Evolutionary conservation across 1,140 invertebrate species (phyloP), one percentile per base, ranked within the genome.

Genomic region (Heliconius eleuchia): DNA sequence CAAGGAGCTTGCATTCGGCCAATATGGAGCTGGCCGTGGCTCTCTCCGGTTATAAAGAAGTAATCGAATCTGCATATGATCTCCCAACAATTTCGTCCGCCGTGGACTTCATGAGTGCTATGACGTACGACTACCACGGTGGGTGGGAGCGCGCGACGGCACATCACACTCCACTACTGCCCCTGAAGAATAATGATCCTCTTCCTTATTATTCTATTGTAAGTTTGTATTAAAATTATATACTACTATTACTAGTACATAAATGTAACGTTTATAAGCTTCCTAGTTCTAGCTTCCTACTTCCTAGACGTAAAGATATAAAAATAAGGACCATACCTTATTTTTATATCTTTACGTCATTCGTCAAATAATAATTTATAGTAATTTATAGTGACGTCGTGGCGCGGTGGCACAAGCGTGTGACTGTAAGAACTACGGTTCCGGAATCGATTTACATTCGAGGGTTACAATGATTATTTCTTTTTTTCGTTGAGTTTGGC

Each of bases 71-170:
- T 4, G 97, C 97, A 0, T 99, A 99, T 85, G 97, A 99, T 82
- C 92, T 98, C 1, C 90, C 95, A 0, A 89, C 95, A 2, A 93
- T 99, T 34, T 97, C 96, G 1, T 89, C 95, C n/a, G 90, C 96
- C 66, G 96, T 96, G 9, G 97, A 98, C 84, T 98, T 98, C 84
- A 95, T 99, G 87, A 97, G 97, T 2, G 96, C 98, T 0, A 98
- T 98, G 97, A 96, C 97, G 0, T 98, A 98, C 77, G 98, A 99
- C 88, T 98, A 98, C 86, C 97, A 98, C 84, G 98, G 98, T 0
- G 96, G 96, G 8, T 98, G 98, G 98, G 98, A 98, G 86, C 90
- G 95, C 3, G 94, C 95, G 81, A 97, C 97, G 0, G 97, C 97
- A 0, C 98, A 99, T 88, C 96, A 98, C 6, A 97, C 97, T 84